phyloP scores from a whole-genome alignment of 2,888 invertebrate species.

The Rambutsinella grinnellia region DNA sequence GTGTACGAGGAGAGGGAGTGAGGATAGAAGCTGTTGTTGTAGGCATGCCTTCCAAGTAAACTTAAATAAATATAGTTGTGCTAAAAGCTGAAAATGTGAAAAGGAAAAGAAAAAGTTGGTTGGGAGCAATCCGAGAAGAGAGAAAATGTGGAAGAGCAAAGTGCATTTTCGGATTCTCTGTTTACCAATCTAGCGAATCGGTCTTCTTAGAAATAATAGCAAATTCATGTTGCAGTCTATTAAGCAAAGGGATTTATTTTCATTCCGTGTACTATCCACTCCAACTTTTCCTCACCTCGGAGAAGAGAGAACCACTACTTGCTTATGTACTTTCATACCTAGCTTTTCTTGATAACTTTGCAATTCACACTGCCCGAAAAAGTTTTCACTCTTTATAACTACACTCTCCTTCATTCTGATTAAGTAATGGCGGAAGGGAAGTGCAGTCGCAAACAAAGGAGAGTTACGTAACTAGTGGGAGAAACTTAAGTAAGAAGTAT shows the following conservation, averaged over 20 bases:
- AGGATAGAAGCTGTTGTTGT: neutral
- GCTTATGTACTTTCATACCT: too few species aligned
- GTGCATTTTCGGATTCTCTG: constrained; percentile 67
- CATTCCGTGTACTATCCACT: constrained; percentile 68
- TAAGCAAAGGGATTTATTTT: constrained; percentile 74
- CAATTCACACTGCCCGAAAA: too few species aligned
- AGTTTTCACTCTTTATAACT: too few species aligned
- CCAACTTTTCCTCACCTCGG: constrained; percentile 53
- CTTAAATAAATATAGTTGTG: constrained; percentile 41
- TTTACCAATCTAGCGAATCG: constrained; percentile 67
- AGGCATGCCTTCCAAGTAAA: neutral
- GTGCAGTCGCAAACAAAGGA: too few species aligned
- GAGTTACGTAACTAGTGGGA: too few species aligned
- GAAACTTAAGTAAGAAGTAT: too few species aligned
- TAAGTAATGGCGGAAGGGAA: too few species aligned
- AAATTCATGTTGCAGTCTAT: constrained; percentile 73
- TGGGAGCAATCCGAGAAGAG: constrained; percentile 61
- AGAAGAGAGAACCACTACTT: too few species aligned
- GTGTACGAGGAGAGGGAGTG: constrained; percentile 3
- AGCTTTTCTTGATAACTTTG: too few species aligned
- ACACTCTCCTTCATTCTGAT: too few species aligned
- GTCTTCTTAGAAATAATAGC: constrained; percentile 72
- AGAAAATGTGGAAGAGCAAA: constrained; percentile 66
- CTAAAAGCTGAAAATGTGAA: constrained; percentile 54
- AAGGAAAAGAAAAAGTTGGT: constrained; percentile 57